Conservation (phyloP, 1,140 invertebrate species). For the Drosophila dunni region DNA sequence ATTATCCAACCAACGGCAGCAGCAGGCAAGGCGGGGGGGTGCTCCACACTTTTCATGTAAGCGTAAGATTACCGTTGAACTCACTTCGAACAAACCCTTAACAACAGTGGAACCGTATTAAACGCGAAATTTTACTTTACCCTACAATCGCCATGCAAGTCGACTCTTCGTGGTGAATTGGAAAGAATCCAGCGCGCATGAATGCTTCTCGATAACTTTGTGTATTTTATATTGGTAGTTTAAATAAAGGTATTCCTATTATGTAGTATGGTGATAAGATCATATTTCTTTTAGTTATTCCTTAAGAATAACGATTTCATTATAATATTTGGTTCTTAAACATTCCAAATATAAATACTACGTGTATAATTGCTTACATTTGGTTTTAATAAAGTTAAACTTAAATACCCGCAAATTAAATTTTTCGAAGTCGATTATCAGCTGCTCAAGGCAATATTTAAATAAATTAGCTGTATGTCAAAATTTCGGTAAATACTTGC, state of each 20-base stretch:
- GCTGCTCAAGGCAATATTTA: too few species aligned
- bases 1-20: constrained; percentile 60
- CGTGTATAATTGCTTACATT: too few species aligned
- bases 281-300: neutral
- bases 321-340: too few species aligned
- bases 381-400: too few species aligned
- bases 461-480: neutral
- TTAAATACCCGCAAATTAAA: too few species aligned
- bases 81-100: constrained; percentile 85
- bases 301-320: too few species aligned
- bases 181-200: constrained; percentile 50
- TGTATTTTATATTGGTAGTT: neutral
- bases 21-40: constrained; percentile 36
- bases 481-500: neutral
- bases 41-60: constrained; percentile 41
- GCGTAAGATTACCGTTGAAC: constrained; percentile 51
- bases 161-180: constrained; percentile 47
- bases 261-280: neutral
- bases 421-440: too few species aligned
- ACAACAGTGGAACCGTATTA: constrained; percentile 77
- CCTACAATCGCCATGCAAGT: constrained; percentile 42
- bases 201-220: constrained; percentile 38
- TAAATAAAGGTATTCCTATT: constrained; percentile 6
- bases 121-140: constrained; percentile 59
- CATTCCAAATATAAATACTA: too few species aligned